These are phyloP conservation scores for Sabellastarte sp. DNA, from an alignment of 2,888 invertebrate genomes.

Conservation along the genomic window DNA sequence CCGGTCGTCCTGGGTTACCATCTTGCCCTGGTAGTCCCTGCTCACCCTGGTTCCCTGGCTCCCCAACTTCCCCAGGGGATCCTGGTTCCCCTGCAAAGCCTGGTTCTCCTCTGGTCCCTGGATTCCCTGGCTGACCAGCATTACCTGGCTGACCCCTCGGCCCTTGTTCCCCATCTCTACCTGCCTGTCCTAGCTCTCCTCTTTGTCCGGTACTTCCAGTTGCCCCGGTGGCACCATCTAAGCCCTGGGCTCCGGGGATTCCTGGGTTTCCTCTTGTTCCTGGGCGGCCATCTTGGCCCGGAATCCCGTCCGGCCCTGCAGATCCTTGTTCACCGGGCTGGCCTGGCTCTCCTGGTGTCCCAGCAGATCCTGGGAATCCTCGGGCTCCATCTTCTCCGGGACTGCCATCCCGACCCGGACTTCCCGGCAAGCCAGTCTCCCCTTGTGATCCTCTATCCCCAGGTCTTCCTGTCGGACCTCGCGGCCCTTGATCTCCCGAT, in stretches of 20 bases:
- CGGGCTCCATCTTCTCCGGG: conserved; percentile 11
- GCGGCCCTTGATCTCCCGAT: background rate
- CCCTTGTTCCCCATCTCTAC: conserved; percentile 8
- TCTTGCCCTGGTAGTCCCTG: conserved; percentile 9
- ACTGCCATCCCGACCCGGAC: conserved; percentile 13
- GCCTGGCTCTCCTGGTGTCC: conserved; percentile 11
- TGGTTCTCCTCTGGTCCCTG: conserved; percentile 4
- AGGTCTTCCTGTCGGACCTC: conserved; percentile 12
- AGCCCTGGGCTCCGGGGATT: conserved; percentile 34
- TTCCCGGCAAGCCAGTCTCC: conserved; percentile 56
- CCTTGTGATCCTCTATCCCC: conserved; percentile 65
- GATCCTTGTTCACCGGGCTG: conserved; percentile 55
- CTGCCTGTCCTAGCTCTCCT: conserved; percentile 21
- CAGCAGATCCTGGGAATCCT: conserved; percentile 24
- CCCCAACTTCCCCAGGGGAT: conserved; percentile 8
- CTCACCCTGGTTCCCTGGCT: conserved; percentile 8
- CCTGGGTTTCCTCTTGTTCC: conserved; percentile 16
- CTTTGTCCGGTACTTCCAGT: conserved; percentile 13
- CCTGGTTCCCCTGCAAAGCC: conserved; percentile 9
- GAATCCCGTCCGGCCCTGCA: conserved; percentile 5
- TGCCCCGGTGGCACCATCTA: conserved; percentile 36
- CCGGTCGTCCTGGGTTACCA: conserved; percentile 18
- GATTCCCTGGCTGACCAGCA: conserved; percentile 5
- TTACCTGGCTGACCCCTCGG: conserved; percentile 9
- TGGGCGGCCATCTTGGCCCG: conserved; percentile 5